Conservation (phyloP, 2,888 invertebrate species). For the Diploptera punctata region DNA sequence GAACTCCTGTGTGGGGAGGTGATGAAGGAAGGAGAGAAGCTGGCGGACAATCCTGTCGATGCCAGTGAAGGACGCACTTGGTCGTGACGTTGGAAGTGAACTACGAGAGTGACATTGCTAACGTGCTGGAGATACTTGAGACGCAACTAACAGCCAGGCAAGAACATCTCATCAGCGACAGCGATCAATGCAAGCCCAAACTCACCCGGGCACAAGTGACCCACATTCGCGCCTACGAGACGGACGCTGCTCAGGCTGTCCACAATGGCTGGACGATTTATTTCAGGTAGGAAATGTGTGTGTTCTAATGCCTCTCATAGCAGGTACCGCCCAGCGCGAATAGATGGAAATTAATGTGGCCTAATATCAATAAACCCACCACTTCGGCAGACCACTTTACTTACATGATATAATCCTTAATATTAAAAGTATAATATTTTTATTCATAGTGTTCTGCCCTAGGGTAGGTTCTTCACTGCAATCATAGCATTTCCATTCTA, state of each 20-base stretch:
- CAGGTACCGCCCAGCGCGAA: no score
- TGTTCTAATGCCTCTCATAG: background rate
- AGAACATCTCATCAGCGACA: slow-evolving; percentile 74
- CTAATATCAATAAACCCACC: no score
- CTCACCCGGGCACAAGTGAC: slow-evolving; percentile 79
- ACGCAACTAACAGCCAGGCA: slow-evolving; percentile 72
- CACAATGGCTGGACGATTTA: slow-evolving; percentile 76
- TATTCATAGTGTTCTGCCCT: no score
- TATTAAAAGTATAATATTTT: no score
- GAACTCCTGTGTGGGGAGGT: slow-evolving; percentile 71
- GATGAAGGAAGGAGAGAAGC: slow-evolving; percentile 75
- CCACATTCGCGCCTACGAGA: slow-evolving; percentile 77
- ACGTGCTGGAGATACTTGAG: slow-evolving; percentile 73
- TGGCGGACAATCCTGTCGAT: slow-evolving; percentile 78
- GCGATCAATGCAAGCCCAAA: slow-evolving; percentile 76
- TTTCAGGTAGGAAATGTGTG: slow-evolving; percentile 61
- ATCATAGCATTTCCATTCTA: no score
- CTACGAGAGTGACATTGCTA: slow-evolving; percentile 74
- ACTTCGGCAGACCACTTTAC: no score
- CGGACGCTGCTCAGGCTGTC: slow-evolving; percentile 73
- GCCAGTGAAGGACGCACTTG: slow-evolving; percentile 79
- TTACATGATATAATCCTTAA: no score
- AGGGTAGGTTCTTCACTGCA: no score
- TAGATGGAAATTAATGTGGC: no score
- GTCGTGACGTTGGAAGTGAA: slow-evolving; percentile 72